Conservation (phyloP, 2,113 vertebrate genomes). For the Oryctolagus cuniculus region DNA sequence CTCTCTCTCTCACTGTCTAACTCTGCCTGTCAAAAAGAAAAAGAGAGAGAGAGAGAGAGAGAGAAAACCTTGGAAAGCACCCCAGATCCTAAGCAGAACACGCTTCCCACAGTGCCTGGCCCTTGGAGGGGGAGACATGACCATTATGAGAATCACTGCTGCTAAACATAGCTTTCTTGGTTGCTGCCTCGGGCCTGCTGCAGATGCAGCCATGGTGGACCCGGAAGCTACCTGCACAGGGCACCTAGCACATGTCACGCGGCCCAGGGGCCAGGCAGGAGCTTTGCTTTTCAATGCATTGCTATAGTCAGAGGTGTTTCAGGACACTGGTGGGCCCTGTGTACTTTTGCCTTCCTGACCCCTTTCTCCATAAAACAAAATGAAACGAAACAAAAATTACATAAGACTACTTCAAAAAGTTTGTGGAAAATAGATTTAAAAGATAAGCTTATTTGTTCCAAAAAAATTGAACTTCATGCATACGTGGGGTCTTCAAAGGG, state of each 20-base stretch:
- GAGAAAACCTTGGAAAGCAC: too few relatives aligned
- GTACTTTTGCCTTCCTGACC: not conserved
- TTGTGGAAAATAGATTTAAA: too few relatives aligned
- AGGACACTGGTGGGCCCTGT: too few relatives aligned
- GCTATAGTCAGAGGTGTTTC: not conserved
- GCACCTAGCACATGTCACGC: not conserved
- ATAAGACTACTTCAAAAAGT: too few relatives aligned
- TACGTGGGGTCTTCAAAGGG: too few relatives aligned
- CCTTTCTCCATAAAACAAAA: not conserved
- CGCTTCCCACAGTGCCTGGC: not conserved
- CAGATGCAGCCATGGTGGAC: not conserved
- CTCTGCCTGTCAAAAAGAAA: too few relatives aligned
- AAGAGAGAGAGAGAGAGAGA: too few relatives aligned
- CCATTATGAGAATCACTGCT: not conserved
- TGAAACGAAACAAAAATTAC: too few relatives aligned
- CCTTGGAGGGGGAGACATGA: accelerated
- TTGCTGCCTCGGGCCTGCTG: not conserved
- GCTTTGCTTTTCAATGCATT: not conserved
- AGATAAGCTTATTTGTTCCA: too few relatives aligned
- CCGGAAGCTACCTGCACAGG: not conserved
- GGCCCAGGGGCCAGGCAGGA: not conserved
- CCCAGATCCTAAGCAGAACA: not conserved
- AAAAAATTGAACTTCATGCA: too few relatives aligned
- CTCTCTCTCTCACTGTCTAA: too few relatives aligned
- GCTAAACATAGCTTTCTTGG: not conserved